Evolutionary conservation across 1,140 invertebrate species (phyloP).

Genomic region (Drosophila yakuba): DNA sequence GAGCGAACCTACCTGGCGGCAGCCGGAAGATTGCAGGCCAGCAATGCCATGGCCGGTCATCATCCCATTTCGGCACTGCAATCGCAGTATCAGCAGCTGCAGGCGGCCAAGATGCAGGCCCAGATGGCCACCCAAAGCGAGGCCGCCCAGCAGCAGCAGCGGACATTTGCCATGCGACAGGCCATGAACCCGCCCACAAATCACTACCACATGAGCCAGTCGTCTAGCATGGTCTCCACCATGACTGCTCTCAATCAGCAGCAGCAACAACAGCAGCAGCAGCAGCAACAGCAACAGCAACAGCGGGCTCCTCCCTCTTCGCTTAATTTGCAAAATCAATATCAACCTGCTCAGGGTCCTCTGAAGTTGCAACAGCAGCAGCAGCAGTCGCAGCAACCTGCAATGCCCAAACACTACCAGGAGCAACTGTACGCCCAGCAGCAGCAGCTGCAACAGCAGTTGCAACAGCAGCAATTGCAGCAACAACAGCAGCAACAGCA

Average conservation of each 20-base stretch:
- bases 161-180: slow-evolving; percentile 87
- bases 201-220: slow-evolving; percentile 82
- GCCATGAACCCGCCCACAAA: slow-evolving; percentile 83
- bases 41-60: slow-evolving; percentile 83
- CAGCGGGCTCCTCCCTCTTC: slow-evolving; percentile 78
- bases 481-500: slow-evolving; percentile 58
- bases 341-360: slow-evolving; percentile 73
- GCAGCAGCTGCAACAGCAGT: slow-evolving; percentile 58
- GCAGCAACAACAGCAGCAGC: slow-evolving; percentile 63
- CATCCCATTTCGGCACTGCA: slow-evolving; percentile 85
- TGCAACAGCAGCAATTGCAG: slow-evolving; percentile 57
- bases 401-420: slow-evolving; percentile 72
- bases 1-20: slow-evolving; percentile 84
- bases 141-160: slow-evolving; percentile 87
- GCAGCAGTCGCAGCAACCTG: slow-evolving; percentile 41
- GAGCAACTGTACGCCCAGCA: slow-evolving; percentile 70
- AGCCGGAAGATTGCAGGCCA: slow-evolving; percentile 84
- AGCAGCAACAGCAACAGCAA: slow-evolving; percentile 50
- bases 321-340: slow-evolving; percentile 75
- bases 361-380: slow-evolving; percentile 69
- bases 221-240: slow-evolving; percentile 74
- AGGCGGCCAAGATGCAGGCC: slow-evolving; percentile 87
- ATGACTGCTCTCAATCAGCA: slow-evolving; percentile 61
- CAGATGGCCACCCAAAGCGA: slow-evolving; percentile 87
- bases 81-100: slow-evolving; percentile 86